Base-by-base conservation (phyloP, 2,888 invertebrate genomes). In the Gordius sp. region DNA sequence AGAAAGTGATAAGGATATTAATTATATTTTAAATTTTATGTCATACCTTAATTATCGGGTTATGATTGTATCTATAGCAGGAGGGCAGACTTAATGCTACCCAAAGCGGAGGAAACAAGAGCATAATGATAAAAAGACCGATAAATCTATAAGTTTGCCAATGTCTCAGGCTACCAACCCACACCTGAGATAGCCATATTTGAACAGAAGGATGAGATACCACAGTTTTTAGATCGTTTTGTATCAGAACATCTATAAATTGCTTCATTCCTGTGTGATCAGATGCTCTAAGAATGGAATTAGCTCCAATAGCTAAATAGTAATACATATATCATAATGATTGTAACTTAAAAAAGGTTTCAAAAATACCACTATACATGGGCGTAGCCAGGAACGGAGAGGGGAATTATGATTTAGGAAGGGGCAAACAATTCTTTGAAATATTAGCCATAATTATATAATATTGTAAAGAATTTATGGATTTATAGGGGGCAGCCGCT, bases 101-200 rank as follows among this genome's bases (percentile, higher is more conserved):
- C 91, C 91, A 97, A 28, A 93, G 79, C 2, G 91, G 85, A 41
- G 97, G 97, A 67, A 85, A 85, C 58, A 87, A 72, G 65, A 93
- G 78, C 68, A 93, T 84, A 62, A 81, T 78, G 66, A 89, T 77
- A 71, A 97, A 81, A 66, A 97, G 78, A 61, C 89, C 76, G 69
- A 91, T 78, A 65, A 84, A 85, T 73, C 85, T 81, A 79, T 85
- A 84, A 62, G 83, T 24, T 54, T 54, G 24, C 28, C 27, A 54
- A 8, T 8, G 20, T 2, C 20, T 54, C 27, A 54, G 23, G 63
- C 83, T 81, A 60, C 97, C 97, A 67, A 85, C 79, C 97, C 97
- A 97, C 63, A 97, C 79, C 76, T 93, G 91, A 1, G 72, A 71
- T n/a, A 73, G 63, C 60, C 73, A 73, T 56, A 71, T 67, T 63